These are phyloP conservation scores for Hipparchia semele DNA, from an alignment of 2,888 invertebrate species.

Conservation along the genomic window DNA sequence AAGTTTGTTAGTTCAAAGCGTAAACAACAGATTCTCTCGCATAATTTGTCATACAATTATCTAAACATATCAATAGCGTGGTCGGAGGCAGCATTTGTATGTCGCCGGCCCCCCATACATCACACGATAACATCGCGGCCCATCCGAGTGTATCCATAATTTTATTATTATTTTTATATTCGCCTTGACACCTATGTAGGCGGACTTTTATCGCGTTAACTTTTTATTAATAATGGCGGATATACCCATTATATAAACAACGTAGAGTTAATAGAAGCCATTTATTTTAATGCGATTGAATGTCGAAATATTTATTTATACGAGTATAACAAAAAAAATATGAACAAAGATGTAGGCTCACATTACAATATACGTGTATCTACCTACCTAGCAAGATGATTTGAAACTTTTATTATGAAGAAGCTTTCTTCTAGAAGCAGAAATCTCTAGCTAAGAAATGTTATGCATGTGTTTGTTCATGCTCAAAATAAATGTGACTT, in stretches of 20 bases:
- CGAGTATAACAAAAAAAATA: background rate
- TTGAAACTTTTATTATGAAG: too few relatives aligned
- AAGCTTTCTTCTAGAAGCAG: too few relatives aligned
- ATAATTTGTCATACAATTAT: background rate
- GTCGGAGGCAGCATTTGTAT: conserved; percentile 7
- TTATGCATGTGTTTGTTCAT: too few relatives aligned
- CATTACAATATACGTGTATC: background rate
- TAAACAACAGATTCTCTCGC: background rate
- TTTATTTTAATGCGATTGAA: conserved; percentile 12
- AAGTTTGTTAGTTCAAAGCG: background rate
- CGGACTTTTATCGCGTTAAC: conserved; percentile 20
- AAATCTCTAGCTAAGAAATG: too few relatives aligned
- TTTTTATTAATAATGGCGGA: conserved; percentile 18
- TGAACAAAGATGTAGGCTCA: background rate
- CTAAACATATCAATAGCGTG: conserved; percentile 5
- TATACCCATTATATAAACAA: conserved; percentile 9
- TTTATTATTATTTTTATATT: conserved; percentile 26
- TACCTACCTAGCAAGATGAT: too few relatives aligned
- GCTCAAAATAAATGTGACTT: too few relatives aligned
- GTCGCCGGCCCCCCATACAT: conserved; percentile 16
- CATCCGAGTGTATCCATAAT: conserved; percentile 17
- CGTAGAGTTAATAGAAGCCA: conserved; percentile 5
- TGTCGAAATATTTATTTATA: conserved; percentile 11
- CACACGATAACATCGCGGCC: conserved; percentile 16
- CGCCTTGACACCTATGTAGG: conserved; percentile 17